phyloP scores from a whole-genome alignment of 2,888 invertebrate genomes.

The Pristionchus mayeri region DNA sequence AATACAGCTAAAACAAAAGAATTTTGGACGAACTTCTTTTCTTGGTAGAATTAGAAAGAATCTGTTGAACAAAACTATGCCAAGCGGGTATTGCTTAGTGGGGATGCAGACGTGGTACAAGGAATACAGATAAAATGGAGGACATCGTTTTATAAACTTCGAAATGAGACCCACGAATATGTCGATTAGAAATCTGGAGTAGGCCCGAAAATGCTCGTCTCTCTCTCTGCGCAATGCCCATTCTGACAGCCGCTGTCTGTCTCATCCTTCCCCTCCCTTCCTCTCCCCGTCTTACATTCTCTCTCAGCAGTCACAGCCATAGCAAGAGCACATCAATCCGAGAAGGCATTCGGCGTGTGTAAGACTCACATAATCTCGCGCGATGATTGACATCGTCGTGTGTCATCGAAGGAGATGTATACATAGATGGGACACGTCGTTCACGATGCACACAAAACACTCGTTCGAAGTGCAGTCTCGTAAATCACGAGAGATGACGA shows the following conservation, averaged over 20 bases:
- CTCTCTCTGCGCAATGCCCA: not conserved
- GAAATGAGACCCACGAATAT: no score
- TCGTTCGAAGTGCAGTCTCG: not conserved
- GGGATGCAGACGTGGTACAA: no score
- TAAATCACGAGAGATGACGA: not conserved
- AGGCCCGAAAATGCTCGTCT: not conserved
- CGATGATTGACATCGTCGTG: slow-evolving; percentile 23
- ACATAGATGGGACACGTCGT: not conserved
- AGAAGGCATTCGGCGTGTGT: not conserved
- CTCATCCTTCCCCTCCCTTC: not conserved
- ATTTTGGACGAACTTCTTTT: no score
- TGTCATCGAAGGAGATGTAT: no score
- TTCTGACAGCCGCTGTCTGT: slow-evolving; percentile 1
- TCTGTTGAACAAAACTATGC: no score
- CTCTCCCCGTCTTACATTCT: not conserved
- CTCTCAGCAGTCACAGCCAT: not conserved
- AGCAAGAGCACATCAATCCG: not conserved
- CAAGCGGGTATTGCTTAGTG: no score
- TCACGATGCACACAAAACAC: not conserved
- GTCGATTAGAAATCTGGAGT: no score
- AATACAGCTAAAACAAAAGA: no score
- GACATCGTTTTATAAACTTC: no score
- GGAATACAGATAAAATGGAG: no score
- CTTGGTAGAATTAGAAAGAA: no score
- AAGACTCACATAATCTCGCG: slow-evolving; percentile 6